Base-by-base conservation (phyloP, 2,888 invertebrate species). In the Epinotia bilunana region DNA sequence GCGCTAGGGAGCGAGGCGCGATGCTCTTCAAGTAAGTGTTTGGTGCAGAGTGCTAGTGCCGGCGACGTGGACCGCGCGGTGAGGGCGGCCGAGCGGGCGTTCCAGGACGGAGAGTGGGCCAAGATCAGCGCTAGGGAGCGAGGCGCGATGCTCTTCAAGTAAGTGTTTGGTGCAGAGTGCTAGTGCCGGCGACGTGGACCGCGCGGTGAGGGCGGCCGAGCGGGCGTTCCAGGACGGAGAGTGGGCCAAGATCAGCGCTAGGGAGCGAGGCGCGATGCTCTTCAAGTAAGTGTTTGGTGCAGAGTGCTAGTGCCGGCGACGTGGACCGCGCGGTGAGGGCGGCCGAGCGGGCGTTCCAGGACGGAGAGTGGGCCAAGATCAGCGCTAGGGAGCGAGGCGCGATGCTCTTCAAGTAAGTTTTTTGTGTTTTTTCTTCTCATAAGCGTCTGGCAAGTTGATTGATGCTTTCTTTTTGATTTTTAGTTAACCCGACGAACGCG, bases 351-450 rank as follows among this genome's bases (percentile, higher is more conserved):
- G 98, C 99, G 0, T 99, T 98, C 86, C 96, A 97, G 74, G 95
- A 95, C 49, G 98, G 99, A 0, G 96, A 98, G 83, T 99, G 99
- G 99, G 96, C 97, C n/a, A 97, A 97, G 88, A 98, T 99, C 86
- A 98, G 98, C 84, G 97, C 99, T 0, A 95, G 99, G 80, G 99
- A 99, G 83, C 95, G 99, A 33, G 99, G 98, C 3, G 95, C 96
- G 76, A 86, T 99, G 1, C 93, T 99, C 87, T 97, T n/a, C n/a
- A 28, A 28, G 28, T 28, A 28, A 28, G 28, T 28, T 3, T 28
- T 28, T 28, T 28, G 28, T 28, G 28, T 28, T 28, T 28, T 28
- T 28, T 5, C 3, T 28, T 33, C 33, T 33, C 1, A 5, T 33
- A 28, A 5, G 3, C 28, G 28, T 2, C 3, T 33, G 7, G 33